phyloP scores from a whole-genome alignment of 2,888 invertebrate genomes.

The Andrena dorsata region DNA sequence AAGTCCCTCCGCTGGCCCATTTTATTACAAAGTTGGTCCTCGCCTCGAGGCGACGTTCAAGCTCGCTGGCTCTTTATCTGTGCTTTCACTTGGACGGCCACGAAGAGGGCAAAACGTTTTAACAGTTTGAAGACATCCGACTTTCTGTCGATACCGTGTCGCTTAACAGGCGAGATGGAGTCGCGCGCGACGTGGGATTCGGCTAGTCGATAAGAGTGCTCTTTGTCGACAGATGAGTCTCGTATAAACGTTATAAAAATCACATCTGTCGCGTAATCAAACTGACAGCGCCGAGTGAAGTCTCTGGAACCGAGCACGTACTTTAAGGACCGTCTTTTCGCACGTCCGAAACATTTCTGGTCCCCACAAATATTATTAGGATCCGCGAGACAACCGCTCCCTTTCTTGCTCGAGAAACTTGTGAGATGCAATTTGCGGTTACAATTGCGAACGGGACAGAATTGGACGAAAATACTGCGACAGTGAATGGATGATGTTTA shows the following conservation, averaged over 20 bases:
- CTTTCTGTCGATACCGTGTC: conserved; percentile 64
- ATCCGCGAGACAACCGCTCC: no score
- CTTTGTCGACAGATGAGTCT: conserved; percentile 15
- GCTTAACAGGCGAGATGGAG: conserved; percentile 58
- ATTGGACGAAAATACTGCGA: background rate
- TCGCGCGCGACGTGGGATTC: conserved; percentile 20
- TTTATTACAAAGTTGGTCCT: conserved; percentile 41
- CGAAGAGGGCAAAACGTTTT: conserved; percentile 41
- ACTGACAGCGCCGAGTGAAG: no score
- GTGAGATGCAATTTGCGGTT: background rate
- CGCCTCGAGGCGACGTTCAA: conserved; percentile 30
- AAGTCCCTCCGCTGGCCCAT: conserved; percentile 1
- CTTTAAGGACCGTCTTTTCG: no score
- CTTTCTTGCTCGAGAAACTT: background rate
- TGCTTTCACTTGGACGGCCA: conserved; percentile 62
- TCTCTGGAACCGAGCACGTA: no score
- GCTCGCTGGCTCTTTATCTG: conserved; percentile 65
- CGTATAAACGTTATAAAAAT: background rate
- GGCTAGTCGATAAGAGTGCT: conserved; percentile 9
- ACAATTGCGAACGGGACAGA: background rate
- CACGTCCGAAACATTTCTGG: no score
- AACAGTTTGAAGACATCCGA: conserved; percentile 62
- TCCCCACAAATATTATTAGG: no score
- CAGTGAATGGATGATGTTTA: conserved; percentile 11
- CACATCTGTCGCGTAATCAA: background rate